Evolutionary conservation across 1,140 invertebrate genomes (phyloP).

Genomic region (Heliothis virescens): DNA sequence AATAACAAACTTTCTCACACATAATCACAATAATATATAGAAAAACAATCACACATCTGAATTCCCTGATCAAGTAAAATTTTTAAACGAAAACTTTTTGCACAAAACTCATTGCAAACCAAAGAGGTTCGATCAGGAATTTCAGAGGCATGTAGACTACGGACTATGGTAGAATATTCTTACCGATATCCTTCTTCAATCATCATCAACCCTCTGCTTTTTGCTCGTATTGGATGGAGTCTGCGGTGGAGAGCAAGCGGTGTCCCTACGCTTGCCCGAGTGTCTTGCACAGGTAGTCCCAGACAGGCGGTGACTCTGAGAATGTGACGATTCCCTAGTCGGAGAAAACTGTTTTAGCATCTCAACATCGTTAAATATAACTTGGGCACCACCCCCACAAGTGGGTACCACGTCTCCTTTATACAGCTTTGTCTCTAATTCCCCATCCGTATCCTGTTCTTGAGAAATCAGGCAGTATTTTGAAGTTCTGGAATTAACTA

Average conservation of each 20-base stretch:
- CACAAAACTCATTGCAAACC: neutral
- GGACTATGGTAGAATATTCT: neutral
- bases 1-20: conserved; percentile 29
- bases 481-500: conserved; percentile 90
- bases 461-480: conserved; percentile 97
- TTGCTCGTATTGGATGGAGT: conserved; percentile 81
- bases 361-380: conserved; percentile 98
- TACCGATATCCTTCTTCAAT: conserved; percentile 57
- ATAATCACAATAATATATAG: neutral
- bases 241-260: conserved; percentile 74
- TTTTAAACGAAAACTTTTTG: neutral
- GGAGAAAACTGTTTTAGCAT: conserved; percentile 95
- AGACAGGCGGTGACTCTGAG: conserved; percentile 58
- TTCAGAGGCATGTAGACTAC: neutral
- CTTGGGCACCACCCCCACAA: conserved; percentile 96
- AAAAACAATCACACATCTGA: neutral
- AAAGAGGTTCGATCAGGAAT: neutral
- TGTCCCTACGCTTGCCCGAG: conserved; percentile 76
- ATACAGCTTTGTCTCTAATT: conserved; percentile 96
- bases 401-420: conserved; percentile 98
- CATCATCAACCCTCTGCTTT: conserved; percentile 80
- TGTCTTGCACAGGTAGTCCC: conserved; percentile 73
- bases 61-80: neutral
- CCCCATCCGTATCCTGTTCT: conserved; percentile 95
- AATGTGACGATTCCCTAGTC: conserved; percentile 63